Evolutionary conservation across 2,113 vertebrate genomes (phyloP).

Genomic region (Boulengeromyrus knoepffleri): DNA sequence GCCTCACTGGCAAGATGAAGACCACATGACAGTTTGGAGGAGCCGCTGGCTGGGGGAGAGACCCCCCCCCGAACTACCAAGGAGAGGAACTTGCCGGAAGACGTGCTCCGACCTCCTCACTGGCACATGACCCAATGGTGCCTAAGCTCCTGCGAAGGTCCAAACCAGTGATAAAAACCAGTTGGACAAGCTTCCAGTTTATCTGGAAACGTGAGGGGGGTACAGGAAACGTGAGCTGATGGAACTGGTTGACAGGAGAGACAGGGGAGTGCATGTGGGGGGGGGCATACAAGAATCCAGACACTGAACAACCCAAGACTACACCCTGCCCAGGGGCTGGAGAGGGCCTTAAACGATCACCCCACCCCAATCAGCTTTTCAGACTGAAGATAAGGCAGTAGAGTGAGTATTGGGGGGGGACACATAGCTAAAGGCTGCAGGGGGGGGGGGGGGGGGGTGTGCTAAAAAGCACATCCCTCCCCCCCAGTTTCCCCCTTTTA

Average conservation of each 20-base stretch:
- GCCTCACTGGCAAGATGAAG: background rate
- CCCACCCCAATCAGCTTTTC: background rate
- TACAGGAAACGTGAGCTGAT: too few species aligned
- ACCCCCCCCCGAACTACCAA: background rate
- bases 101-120: background rate
- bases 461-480: background rate
- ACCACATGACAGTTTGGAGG: background rate
- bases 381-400: background rate
- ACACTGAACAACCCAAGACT: background rate
- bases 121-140: background rate
- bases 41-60: background rate
- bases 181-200: background rate
- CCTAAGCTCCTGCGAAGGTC: background rate
- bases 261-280: background rate
- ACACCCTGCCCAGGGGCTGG: background rate
- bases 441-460: too few species aligned
- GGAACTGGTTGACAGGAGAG: background rate
- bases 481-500: background rate
- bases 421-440: too few species aligned
- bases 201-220: background rate
- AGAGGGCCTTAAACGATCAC: background rate
- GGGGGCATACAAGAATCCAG: background rate
- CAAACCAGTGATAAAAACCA: background rate
- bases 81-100: background rate
- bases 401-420: background rate